Percentiles rank a stretch among this genome's conserved stretches.
Conservation (phyloP, 2,113 vertebrate genomes). For the Reinhardtius hippoglossoides region DNA sequence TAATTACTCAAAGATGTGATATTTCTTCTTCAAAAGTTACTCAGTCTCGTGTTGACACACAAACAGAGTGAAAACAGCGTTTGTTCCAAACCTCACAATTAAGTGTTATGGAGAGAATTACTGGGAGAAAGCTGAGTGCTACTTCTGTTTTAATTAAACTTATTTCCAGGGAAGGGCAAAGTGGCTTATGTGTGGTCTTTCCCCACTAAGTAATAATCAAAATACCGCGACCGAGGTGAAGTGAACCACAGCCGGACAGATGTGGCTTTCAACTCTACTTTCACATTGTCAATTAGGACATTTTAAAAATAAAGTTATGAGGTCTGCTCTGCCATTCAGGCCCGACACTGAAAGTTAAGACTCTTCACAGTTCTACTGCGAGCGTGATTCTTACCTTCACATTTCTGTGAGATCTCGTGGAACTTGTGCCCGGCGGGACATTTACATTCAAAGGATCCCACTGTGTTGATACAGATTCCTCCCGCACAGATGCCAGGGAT, state of each 20-base stretch:
- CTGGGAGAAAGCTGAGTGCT: slow-evolving; percentile 45
- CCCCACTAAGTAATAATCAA: slow-evolving; percentile 62
- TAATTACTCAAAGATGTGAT: not conserved
- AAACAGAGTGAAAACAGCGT: not conserved
- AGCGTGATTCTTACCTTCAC: slow-evolving; percentile 89
- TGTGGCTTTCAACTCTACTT: slow-evolving; percentile 55
- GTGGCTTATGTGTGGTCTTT: slow-evolving; percentile 66
- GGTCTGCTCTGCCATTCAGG: slow-evolving; percentile 49
- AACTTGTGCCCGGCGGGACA: slow-evolving; percentile 98
- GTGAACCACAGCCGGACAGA: slow-evolving; percentile 59
- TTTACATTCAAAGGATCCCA: slow-evolving; percentile 99
- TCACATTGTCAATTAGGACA: slow-evolving; percentile 41
- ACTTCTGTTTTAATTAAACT: slow-evolving; percentile 63
- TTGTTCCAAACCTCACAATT: slow-evolving; percentile 31
- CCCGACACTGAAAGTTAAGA: slow-evolving; percentile 21
- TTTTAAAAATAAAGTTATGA: slow-evolving; percentile 31
- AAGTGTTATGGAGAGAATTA: slow-evolving; percentile 17
- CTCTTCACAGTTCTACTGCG: slow-evolving; percentile 26
- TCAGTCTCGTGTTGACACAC: not conserved
- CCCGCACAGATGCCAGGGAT: slow-evolving; percentile 98
- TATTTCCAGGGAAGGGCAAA: slow-evolving; percentile 57
- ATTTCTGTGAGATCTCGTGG: slow-evolving; percentile 98
- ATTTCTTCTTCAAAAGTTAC: not conserved
- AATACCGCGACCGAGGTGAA: slow-evolving; percentile 43
- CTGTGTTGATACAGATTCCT: slow-evolving; percentile 99